Conservation (phyloP, 2,797 vertebrate genomes). For the Psittacula derbiana region DNA sequence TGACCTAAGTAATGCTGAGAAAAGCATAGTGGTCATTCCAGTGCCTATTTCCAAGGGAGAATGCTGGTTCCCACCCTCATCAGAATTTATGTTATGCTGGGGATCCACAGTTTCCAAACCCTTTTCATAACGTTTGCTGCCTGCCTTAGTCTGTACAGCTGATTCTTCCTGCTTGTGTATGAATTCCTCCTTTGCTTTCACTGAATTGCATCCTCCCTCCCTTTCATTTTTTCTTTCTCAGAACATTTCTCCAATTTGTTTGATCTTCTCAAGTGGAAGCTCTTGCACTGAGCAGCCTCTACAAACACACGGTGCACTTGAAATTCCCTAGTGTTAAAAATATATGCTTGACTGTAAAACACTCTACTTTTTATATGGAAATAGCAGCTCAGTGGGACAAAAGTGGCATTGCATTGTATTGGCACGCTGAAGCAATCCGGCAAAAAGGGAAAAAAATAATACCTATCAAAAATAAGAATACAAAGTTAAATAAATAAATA, state of each 20-base stretch:
- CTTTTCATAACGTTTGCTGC: not conserved
- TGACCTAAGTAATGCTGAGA: not conserved
- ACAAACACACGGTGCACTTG: conserved; percentile 26
- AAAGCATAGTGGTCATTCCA: not conserved
- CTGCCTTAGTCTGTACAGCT: not conserved
- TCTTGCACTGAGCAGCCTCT: conserved; percentile 48
- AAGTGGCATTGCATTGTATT: conserved; percentile 1
- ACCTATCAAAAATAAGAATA: conserved; percentile 1
- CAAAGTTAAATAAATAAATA: conserved; percentile 30
- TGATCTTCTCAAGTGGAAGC: conserved; percentile 61
- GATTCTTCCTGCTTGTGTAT: not conserved
- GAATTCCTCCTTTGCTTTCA: conserved; percentile 13
- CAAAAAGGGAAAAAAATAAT: not conserved
- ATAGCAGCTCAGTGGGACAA: conserved; percentile 55
- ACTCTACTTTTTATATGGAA: conserved; percentile 63
- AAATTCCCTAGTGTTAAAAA: conserved; percentile 62
- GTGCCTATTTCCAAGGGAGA: not conserved
- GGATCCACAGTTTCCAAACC: not conserved
- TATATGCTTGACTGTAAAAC: conserved; percentile 59
- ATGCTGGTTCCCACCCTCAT: not conserved
- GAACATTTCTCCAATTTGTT: conserved; percentile 56
- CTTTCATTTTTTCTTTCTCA: not conserved
- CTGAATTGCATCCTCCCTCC: conserved; percentile 9
- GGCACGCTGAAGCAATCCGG: conserved; percentile 16
- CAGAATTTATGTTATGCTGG: not conserved